A percentile compares a stretch with the other conserved stretches of the same genome.
These are phyloP conservation scores for Acleris emargana DNA, from an alignment of 2,888 invertebrate genomes.

Conservation along the genomic window DNA sequence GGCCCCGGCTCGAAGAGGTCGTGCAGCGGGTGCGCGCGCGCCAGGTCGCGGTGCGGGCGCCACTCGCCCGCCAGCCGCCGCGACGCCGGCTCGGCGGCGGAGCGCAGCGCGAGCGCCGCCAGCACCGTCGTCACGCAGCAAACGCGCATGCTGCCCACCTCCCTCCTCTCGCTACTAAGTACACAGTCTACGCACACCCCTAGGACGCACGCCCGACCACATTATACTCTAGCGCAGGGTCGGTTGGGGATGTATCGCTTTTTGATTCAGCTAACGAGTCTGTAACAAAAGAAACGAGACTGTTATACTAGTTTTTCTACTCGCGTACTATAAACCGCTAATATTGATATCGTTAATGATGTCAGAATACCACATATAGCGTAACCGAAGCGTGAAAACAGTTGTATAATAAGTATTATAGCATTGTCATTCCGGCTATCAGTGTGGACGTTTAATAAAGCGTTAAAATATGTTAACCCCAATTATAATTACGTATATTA, in stretches of 20 bases:
- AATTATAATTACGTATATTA: no score
- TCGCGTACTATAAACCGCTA: no score
- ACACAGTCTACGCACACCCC: constrained; percentile 63
- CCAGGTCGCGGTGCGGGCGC: constrained; percentile 51
- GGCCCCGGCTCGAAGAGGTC: constrained; percentile 71
- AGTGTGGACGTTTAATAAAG: no score
- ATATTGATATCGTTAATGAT: no score
- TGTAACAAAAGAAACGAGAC: neutral
- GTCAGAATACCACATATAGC: no score
- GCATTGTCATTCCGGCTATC: no score
- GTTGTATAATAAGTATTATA: no score
- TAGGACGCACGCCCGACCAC: constrained; percentile 75
- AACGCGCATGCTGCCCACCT: constrained; percentile 74
- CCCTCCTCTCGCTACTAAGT: constrained; percentile 76
- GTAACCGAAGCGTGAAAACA: no score
- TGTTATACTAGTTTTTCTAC: no score
- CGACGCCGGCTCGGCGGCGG: constrained; percentile 67
- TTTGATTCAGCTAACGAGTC: constrained; percentile 14
- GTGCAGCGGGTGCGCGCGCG: constrained; percentile 66
- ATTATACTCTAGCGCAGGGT: constrained; percentile 60
- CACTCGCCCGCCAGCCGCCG: constrained; percentile 68
- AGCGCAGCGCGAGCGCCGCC: constrained; percentile 73
- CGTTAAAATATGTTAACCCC: no score
- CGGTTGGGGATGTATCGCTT: constrained; percentile 13
- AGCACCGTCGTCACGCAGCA: constrained; percentile 72